Evolutionary conservation across 2,797 vertebrate species (phyloP).

Genomic region (Phataginus tricuspis): DNA sequence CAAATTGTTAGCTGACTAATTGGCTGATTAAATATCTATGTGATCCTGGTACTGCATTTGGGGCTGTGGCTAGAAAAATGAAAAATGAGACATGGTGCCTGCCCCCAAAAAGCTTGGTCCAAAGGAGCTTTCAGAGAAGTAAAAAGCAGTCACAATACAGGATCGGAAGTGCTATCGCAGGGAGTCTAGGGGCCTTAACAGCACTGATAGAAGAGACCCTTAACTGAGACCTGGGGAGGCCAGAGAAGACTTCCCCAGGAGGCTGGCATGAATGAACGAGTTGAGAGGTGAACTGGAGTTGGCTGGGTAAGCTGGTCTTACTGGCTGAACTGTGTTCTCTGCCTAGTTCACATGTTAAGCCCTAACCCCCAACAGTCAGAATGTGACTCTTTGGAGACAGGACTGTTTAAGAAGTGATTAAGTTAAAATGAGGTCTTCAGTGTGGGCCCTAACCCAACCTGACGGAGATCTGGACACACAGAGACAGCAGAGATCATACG

Average conservation of each 20-base stretch:
- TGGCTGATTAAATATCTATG: neutral
- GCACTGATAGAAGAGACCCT: neutral
- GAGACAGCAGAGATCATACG: neutral
- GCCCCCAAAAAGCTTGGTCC: neutral
- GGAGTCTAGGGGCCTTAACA: neutral
- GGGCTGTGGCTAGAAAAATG: neutral
- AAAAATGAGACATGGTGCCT: neutral
- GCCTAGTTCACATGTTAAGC: neutral
- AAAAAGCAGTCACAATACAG: neutral
- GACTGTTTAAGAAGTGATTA: neutral
- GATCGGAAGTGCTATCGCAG: neutral
- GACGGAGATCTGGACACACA: neutral
- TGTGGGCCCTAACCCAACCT: neutral
- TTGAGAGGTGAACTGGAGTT: neutral
- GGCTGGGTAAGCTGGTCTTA: neutral
- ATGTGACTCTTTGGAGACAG: neutral
- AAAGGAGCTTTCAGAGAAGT: neutral
- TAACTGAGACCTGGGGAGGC: neutral
- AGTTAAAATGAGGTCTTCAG: neutral
- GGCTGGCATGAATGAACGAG: accelerated
- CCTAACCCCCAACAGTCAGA: neutral
- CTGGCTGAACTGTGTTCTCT: neutral
- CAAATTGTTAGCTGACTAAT: neutral
- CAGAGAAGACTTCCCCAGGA: neutral
- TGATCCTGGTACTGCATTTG: neutral